phyloP scores from a whole-genome alignment of 2,113 vertebrate species.

The Dendropsophus ebraccatus region DNA sequence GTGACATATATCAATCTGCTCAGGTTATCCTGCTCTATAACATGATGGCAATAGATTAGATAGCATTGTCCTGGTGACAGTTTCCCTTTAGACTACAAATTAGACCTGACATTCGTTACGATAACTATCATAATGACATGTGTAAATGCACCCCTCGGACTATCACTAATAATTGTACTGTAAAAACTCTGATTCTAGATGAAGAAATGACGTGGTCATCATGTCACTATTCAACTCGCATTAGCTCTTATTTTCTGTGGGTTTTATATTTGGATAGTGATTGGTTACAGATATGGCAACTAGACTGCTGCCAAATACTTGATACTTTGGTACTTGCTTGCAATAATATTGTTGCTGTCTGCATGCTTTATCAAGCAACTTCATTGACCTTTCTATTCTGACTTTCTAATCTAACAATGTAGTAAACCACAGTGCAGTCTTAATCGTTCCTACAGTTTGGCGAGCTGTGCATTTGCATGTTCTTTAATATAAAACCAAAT shows the following conservation, averaged over 20 bases:
- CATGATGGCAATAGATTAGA: no score
- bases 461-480: constrained; percentile 81
- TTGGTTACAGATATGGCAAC: background rate
- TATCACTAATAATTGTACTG: background rate
- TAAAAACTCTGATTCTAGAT: background rate
- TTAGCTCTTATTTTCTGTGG: background rate
- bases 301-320: background rate
- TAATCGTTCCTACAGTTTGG: constrained; percentile 48
- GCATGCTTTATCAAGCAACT: background rate
- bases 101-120: no score
- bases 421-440: background rate
- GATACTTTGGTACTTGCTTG: constrained; percentile 20
- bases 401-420: background rate
- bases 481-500: constrained; percentile 79
- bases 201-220: background rate
- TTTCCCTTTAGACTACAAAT: no score
- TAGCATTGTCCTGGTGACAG: no score
- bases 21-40: no score
- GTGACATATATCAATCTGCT: no score
- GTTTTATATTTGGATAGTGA: background rate
- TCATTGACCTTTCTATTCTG: background rate
- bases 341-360: background rate
- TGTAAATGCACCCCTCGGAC: background rate
- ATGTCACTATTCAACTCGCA: background rate
- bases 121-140: no score